Evolutionary conservation across 2,113 vertebrate genomes (phyloP), one percentile per base, ranked within the genome.

Genomic region (Oncorhynchus mykiss): DNA sequence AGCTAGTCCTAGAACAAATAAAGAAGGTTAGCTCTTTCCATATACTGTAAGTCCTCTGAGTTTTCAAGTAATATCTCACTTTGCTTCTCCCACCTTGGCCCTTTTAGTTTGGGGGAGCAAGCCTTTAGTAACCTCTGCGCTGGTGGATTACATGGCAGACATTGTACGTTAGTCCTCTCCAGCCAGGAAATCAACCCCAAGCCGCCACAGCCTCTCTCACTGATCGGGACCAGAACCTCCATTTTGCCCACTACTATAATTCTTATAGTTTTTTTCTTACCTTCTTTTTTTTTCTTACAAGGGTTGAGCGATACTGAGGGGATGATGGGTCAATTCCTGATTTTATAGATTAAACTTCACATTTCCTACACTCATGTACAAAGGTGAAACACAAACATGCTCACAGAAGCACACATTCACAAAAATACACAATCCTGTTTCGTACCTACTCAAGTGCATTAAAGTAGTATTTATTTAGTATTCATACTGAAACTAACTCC

Each of bases 141-240:
- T 70, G 16, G 69, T 59, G 78, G 75, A 84, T 84, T 74, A 80
- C 78, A 81, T 70, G 65, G 62, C 64, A 70, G 83, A 89, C 89
- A 91, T 82, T 81, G 82, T 81, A 83, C 62, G 79, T 78, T 79
- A 73, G 82, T 86, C 82, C 57, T 75, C 87, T 80, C 79, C 80
- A 71, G 78, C 78, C 59, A 78, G 72, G 81, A 89, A 88, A 91
- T 91, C 86, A 91, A 89, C 86, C 81, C 84, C 80, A 74, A 75
- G 76, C 72, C 72, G 83, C 78, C 82, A 70, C 78, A 70, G 72
- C 76, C 78, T 34, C 80, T 66, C 85, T 78, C 83, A 65, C 80
- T 84, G 87, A 88, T 71, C 79, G 88, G 68, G 75, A 9, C 7
- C 74, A 45, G 71, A 78, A 71, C 72, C 71, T 86, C 80, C 71